Percentiles rank a stretch among this genome's conserved stretches.
phyloP scores from a whole-genome alignment of 1,140 invertebrate species.

The Atta cephalotes region DNA sequence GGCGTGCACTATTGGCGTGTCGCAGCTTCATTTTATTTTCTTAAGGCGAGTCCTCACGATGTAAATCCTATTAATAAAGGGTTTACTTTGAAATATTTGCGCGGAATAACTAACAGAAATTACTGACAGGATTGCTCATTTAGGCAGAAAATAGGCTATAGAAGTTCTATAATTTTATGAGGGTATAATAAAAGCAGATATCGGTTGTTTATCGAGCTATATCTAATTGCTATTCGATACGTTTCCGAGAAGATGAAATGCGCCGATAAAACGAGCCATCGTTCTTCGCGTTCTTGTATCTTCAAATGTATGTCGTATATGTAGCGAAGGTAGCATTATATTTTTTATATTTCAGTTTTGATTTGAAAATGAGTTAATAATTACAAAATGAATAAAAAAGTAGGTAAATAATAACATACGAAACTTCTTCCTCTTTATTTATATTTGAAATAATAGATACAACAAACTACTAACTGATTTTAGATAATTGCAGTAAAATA shows the following conservation, averaged over 20 bases:
- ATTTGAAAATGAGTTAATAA: not conserved
- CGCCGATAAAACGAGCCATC: conserved; percentile 58
- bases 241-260: conserved; percentile 62
- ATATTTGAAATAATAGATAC: no score
- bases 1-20: not conserved
- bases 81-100: not conserved
- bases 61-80: conserved; percentile 11
- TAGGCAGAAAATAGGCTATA: not conserved
- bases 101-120: not conserved
- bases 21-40: conserved; percentile 52
- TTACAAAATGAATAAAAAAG: no score
- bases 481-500: no score
- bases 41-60: conserved; percentile 38
- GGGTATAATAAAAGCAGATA: conserved; percentile 30
- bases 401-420: no score
- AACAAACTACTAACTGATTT: no score
- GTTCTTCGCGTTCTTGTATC: not conserved
- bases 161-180: conserved; percentile 35
- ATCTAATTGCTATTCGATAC: conserved; percentile 57
- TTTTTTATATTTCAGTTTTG: not conserved
- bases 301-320: not conserved
- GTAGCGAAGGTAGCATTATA: not conserved
- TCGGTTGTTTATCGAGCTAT: conserved; percentile 63
- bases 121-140: not conserved
- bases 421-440: no score